Evolutionary conservation across 2,113 vertebrate genomes (phyloP), one percentile per base, ranked within the genome.

Genomic region (Phylloscopus trochiloides): DNA sequence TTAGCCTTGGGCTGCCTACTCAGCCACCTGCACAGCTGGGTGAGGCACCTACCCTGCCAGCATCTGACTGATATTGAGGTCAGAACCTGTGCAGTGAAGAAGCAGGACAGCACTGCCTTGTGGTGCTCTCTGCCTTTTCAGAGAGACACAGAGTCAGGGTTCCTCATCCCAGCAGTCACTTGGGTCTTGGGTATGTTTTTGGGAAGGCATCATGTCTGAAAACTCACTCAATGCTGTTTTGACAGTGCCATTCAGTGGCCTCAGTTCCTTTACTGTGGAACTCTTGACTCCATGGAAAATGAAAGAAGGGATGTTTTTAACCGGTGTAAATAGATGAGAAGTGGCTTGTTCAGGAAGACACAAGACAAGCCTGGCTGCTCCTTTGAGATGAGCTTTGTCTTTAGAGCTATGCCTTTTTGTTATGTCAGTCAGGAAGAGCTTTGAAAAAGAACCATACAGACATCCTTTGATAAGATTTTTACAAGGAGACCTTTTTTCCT

Each of bases 401-500:
- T 92, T 77, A 71, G 75, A 85, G 74, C 88, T 90, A 2, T 80
- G 72, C 50, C 50, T 87, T 94, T 96, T 88, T 88, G 72, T 95
- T 97, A 31, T 68, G 71, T 93, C 73, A 75, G 74, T 91, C 95
- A 95, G 95, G 89, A 95, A 92, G 68, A 86, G 78, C 86, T 94
- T 94, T 96, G 90, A 92, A 94, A 90, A 92, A 76, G 86, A 94
- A 61, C 62, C 51, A 25, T 73, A 82, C 90, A 96, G 92, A 73
- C 74, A 77, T 91, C 91, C 92, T 96, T 97, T 97, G 95, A 94
- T 96, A 95, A 88, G 86, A 57, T 74, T 88, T 95, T 89, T 90
- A 95, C 90, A 96, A 94, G 93, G 92, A 90, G 68, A 68, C 90
- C 88, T 89, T 92, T 97, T 75, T 87, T 18, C 47, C 22, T 87